phyloP scores from a whole-genome alignment of 2,113 vertebrate species.

The Chamaetylas fuelleborni region DNA sequence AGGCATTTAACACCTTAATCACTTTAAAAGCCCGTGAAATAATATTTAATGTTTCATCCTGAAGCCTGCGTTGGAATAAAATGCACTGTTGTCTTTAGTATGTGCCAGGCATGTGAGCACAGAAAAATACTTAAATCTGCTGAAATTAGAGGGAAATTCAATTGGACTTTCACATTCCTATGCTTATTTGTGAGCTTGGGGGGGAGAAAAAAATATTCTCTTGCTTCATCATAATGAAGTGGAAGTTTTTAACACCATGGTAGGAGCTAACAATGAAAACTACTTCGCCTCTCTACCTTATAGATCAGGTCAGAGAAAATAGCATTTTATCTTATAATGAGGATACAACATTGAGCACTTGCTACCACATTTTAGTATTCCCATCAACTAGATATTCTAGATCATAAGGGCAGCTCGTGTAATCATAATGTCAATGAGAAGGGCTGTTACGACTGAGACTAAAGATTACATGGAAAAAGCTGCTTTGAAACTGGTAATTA shows the following conservation, averaged over 20 bases:
- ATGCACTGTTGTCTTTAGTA: neutral
- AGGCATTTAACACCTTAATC: constrained; percentile 67
- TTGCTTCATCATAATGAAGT: constrained; percentile 35
- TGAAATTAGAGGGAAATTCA: constrained; percentile 39
- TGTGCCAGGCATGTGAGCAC: neutral
- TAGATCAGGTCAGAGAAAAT: constrained; percentile 75
- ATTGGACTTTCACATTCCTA: constrained; percentile 23
- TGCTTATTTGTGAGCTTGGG: constrained; percentile 10
- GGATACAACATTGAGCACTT: constrained; percentile 69
- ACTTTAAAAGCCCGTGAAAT: constrained; percentile 66
- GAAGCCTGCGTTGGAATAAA: neutral
- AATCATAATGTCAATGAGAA: constrained; percentile 84
- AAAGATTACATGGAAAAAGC: constrained; percentile 79
- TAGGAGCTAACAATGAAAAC: constrained; percentile 50
- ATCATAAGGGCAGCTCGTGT: constrained; percentile 77
- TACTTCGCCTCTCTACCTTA: constrained; percentile 56
- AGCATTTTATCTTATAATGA: constrained; percentile 77
- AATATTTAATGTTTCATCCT: constrained; percentile 55
- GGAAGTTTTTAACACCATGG: constrained; percentile 30
- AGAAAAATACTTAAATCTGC: constrained; percentile 36
- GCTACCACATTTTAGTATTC: constrained; percentile 72
- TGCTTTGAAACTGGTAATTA: constrained; percentile 85
- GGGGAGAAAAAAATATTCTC: neutral
- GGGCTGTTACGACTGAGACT: constrained; percentile 80
- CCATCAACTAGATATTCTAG: constrained; percentile 80